Base-by-base conservation (phyloP, 1,140 invertebrate genomes). In the Achatina immaculata region DNA sequence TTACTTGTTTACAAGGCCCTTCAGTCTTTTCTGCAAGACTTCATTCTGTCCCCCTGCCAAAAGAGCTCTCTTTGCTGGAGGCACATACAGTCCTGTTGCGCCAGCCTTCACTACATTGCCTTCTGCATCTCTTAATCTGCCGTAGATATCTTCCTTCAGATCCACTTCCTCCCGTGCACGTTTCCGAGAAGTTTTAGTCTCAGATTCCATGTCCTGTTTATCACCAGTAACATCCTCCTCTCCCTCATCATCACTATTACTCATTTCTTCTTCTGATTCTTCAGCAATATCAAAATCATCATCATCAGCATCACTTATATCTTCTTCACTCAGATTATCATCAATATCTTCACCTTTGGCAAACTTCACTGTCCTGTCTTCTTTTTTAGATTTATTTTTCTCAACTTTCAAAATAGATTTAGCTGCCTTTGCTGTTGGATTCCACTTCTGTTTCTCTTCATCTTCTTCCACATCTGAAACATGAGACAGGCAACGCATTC, bases 111-210 rank as follows among this genome's bases (percentile, higher is more conserved):
- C 90, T 85, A 97, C 90, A 88, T 95, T 95, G 6, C 97, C 97
- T 82, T 95, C 92, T 88, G 94, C 94, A 89, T 96, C 95, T 86
- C 95, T 93, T 83, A 95, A 93, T 82, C 97, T 92, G 2, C 97
- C 97, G 93, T 99, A 99, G 89, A 99, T 98, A 92, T 99, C 97
- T 93, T 98, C 96, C 93, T 74, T 65, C 28, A 81, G 31, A 3
- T 86, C 83, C 65, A 90, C 85, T 51, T 86, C 79, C 80, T 86
- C 82, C 55, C 84, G 43, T 19, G 80, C 74, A 42, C 87, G 81
- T 75, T 76, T 74, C 65, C 71, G 83, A 80, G 72, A 82, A 80
- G 42, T 65, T 55, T 45, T 75, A 78, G 36, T 68, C 62, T 21
- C 43, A 34, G 51, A 42, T 81, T 34, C 80, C 55, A 38, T 78